Evolutionary conservation across 2,797 vertebrate species (phyloP), one percentile per base, ranked within the genome.

Genomic region (Cygnus olor): DNA sequence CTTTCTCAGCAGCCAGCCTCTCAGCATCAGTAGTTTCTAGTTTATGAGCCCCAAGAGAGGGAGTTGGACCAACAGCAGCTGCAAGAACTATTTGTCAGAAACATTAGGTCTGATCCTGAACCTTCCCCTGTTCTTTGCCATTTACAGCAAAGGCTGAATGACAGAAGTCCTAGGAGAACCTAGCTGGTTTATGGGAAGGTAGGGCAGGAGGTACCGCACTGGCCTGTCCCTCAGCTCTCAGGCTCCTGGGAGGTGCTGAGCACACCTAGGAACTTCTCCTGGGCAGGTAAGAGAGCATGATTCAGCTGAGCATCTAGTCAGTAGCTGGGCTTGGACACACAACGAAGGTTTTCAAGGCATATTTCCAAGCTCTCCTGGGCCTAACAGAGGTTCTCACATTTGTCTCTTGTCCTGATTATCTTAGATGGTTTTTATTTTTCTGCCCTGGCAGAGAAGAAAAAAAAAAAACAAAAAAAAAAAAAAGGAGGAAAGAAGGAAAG

Each of bases 311-410:
- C 40, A 83, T 49, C 44, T 66, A 71, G 40, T 9, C 34, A 71
- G 27, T 14, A 53, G 24, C 4, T 2, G 0, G 24, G 4, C 27
- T 61, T 57, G 36, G 36, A 28, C 45, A 54, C 0, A 0, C 27
- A 53, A 56, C 16, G 10, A 84, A 77, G 6, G 8, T n/a, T 68
- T 51, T 77, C 27, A 40, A 54, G 34, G 6, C 14, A 61, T 34
- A 36, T 49, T 86, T 16, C 36, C 53, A 64, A 65, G 3, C 3
- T 45, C 14, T 81, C 19, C 13, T 81, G 14, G 9, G 5, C 4
- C 73, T 91, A 73, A 30, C 6, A 65, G 17, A 28, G 47, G 10
- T 11, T 51, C 22, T 74, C 1, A 0, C 28, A 20, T 30, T 8
- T 54, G 7, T 63, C 38, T 58, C 36, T 61, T 80, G 49, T 78